phyloP scores from a whole-genome alignment of 2,113 vertebrate species.

The Nestor notabilis region DNA sequence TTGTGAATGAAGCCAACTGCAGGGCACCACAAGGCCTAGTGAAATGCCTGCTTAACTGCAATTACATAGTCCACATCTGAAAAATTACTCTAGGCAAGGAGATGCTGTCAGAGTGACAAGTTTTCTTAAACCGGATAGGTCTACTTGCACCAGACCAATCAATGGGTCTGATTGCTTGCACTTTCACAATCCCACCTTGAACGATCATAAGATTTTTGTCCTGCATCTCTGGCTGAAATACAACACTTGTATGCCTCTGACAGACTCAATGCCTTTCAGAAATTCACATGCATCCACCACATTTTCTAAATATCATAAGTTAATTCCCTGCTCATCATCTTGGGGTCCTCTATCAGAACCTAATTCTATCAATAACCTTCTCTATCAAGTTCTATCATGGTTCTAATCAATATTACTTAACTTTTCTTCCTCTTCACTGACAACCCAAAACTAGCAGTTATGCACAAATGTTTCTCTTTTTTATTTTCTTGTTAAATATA shows the following conservation, averaged over 20 bases:
- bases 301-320: background rate
- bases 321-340: background rate
- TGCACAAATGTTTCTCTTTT: background rate
- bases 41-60: background rate
- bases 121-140: background rate
- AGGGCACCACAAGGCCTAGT: background rate
- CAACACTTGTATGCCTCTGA: background rate
- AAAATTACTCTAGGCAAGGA: background rate
- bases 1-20: background rate
- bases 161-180: background rate
- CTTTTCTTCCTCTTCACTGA: background rate
- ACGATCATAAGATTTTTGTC: accelerated
- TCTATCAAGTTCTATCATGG: background rate
- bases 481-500: background rate
- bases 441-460: background rate
- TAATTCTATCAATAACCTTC: no score
- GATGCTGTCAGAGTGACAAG: background rate
- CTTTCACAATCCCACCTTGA: background rate
- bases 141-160: background rate
- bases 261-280: background rate
- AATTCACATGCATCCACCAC: background rate
- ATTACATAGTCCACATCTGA: background rate
- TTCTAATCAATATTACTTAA: background rate
- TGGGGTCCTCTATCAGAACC: background rate
- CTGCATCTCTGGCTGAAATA: background rate